Base-by-base conservation (phyloP, 2,797 vertebrate genomes). In the Oreonectes daqikongensis region DNA sequence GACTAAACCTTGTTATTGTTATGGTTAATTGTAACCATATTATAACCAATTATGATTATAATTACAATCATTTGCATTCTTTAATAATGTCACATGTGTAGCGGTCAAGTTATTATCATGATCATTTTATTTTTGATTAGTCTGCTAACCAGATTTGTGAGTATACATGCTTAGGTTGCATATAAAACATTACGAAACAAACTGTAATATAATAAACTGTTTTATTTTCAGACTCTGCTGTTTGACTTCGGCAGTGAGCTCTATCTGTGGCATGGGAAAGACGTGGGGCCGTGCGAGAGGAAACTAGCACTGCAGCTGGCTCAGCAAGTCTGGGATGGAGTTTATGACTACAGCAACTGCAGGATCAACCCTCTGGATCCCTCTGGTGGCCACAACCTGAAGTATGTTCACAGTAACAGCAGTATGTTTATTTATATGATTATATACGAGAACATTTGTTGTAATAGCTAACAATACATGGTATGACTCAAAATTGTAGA, bases 171-270 rank as follows among this genome's bases (percentile, higher is more conserved):
- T 22, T 52, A 20, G 48, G n/a, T 20, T 42, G 2, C 7, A 60
- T n/a, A 7, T 30, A 35, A 32, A 11, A 44, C 57, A 40, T 68
- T 28, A 55, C 24, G 17, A 18, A 17, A 32, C 28, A 32, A 60
- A 60, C 24, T 59, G 55, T 17, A 28, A 22, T 3, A n/a, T 24
- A 1, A 12, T 24, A 24, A 55, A 26, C 53, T 57, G 53, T 3
- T 57, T 57, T 57, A 4, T 12, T 76, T 78, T 48, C 83, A 95
- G 94, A 90, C 90, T 0, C 87, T 95, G 82, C 87, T 94, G 89
- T 92, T 94, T 79, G 94, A 95, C 82, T 94, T 95, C 2, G 94
- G 94, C 84, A 90, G 89, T 2, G 94, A 95, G 86, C 86, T 95
- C 74, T 95, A 95, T 87, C 85, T 95, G 80, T 95, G 94, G 94